Percentiles rank a stretch among this genome's conserved stretches.
Evolutionary conservation across 2,888 invertebrate species (phyloP).

Genomic region (Ceriagrion tenellum): DNA sequence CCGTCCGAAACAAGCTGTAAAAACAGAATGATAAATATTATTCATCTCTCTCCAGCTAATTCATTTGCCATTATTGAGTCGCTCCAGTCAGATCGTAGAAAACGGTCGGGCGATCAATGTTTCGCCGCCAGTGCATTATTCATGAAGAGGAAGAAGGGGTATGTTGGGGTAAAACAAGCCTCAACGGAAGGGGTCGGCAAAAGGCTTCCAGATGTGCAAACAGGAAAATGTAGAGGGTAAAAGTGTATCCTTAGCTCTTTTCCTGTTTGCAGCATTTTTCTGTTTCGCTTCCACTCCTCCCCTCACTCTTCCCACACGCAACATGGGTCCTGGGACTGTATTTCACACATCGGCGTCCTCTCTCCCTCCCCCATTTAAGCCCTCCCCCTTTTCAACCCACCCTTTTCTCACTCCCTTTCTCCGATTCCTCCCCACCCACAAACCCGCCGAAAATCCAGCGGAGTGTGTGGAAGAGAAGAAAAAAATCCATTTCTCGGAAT

Average conservation of each 20-base stretch:
- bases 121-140: neutral
- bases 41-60: no score
- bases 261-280: conserved; percentile 14
- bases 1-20: no score
- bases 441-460: neutral
- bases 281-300: neutral
- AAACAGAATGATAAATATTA: no score
- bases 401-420: neutral
- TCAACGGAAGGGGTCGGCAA: neutral
- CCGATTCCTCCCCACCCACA: neutral
- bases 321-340: neutral
- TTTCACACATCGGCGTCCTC: neutral
- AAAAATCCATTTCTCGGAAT: conserved; percentile 53
- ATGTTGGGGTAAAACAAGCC: neutral
- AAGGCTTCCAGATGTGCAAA: neutral
- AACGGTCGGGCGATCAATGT: no score
- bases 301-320: neutral
- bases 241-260: neutral
- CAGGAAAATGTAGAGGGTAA: neutral
- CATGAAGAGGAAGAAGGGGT: neutral
- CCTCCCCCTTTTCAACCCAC: neutral
- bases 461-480: neutral
- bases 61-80: no score
- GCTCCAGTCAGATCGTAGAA: no score
- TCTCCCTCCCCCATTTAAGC: neutral